Conservation (phyloP, 2,888 invertebrate species). For the Melanchra persicariae region DNA sequence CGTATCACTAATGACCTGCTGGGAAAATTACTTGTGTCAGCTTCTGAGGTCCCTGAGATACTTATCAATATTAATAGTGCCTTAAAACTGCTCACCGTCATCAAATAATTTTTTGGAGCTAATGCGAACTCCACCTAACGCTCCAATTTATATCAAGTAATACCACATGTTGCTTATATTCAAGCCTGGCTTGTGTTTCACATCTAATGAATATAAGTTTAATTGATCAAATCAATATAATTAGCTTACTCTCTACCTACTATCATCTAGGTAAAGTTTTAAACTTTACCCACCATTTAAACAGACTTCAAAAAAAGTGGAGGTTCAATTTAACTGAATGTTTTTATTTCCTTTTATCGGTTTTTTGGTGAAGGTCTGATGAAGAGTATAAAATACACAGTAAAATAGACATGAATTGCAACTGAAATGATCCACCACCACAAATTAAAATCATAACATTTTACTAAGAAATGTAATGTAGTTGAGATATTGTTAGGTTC, state of each 20-base stretch:
- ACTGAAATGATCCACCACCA: too few species aligned
- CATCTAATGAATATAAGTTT: background rate
- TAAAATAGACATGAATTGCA: too few species aligned
- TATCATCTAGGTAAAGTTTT: background rate
- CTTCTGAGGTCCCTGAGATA: background rate
- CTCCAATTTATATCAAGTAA: background rate
- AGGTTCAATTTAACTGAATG: too few species aligned
- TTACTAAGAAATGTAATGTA: too few species aligned
- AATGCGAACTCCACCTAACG: background rate
- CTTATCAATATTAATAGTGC: background rate
- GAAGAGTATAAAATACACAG: too few species aligned
- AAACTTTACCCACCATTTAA: too few species aligned
- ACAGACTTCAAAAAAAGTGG: too few species aligned
- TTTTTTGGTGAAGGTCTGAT: too few species aligned
- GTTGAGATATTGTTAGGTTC: too few species aligned
- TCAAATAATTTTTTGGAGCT: background rate
- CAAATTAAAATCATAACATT: too few species aligned
- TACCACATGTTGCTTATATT: background rate
- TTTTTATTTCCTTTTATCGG: too few species aligned
- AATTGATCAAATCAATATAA: conserved; percentile 1
- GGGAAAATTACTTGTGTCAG: background rate
- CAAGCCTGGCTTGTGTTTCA: background rate
- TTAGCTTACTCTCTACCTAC: background rate
- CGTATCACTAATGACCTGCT: background rate
- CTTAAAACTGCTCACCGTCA: too few species aligned